Base-by-base conservation (phyloP, 1,140 invertebrate genomes). In the Microvelia longipes region DNA sequence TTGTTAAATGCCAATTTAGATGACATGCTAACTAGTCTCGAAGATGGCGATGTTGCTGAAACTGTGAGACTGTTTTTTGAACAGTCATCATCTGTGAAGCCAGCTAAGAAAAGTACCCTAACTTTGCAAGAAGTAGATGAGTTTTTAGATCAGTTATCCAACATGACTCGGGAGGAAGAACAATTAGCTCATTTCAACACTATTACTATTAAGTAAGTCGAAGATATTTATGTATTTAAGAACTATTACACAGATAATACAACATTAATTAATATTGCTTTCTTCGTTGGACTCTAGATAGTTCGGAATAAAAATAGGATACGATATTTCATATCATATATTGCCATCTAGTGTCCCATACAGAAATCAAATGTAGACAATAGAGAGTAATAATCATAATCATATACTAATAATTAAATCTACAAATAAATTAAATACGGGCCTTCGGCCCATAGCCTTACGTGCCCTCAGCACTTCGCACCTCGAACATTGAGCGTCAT, bases 41-140 rank as follows among this genome's bases (percentile, higher is more conserved):
- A 95, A 77, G 83, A 93, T 77, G 93, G 94, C 0, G 93, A 96
- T 81, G 86, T 96, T 19, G 90, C 93, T 2, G 90, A 93, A 76
- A 96, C 93, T 0, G 85, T 96, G n/a, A 80, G 86, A 72, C 78
- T 83, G 66, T 94, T 92, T 78, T 96, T 91, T 80, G 86, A 88
- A 71, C 81, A 85, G 67, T 92, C 87, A 68, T 79, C 76, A 28
- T 78, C 77, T 61, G 73, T 86, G 1, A 81, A 83, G 72, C 88
- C 90, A 0, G 81, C 84, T 19, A 77, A 80, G 64, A 86, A 90
- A 71, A 94, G 91, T 76, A 73, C 83, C 1, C 80, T 97, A 0
- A 88, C 87, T 24, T 75, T 96, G 28, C 85, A 89, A 75, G 87
- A 94, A 74, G 85, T 87, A 76, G 90, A 96, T 75, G 74, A 83